Percentiles rank a stretch among this genome's conserved stretches.
Conservation (phyloP, 2,113 vertebrate genomes). For the Taurulus bubalis region DNA sequence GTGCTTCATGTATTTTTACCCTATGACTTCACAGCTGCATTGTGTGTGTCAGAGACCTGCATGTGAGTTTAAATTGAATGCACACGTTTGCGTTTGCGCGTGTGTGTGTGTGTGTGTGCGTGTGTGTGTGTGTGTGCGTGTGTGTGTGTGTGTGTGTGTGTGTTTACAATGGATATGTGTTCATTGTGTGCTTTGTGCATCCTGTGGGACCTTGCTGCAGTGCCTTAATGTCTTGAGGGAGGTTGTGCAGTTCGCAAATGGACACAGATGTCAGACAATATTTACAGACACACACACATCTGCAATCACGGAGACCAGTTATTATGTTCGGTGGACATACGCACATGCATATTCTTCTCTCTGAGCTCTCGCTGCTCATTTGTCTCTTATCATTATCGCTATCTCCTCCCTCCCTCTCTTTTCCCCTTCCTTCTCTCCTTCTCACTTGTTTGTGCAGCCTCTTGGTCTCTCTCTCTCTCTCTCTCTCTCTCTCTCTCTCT, state of each 20-base stretch:
- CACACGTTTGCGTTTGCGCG: neutral
- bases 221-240: slow-evolving; percentile 63
- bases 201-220: slow-evolving; percentile 56
- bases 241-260: slow-evolving; percentile 35
- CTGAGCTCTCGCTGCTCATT: slow-evolving; percentile 55
- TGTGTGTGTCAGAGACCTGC: neutral
- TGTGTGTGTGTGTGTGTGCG: neutral
- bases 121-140: slow-evolving; percentile 3
- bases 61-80: neutral
- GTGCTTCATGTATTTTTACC: neutral
- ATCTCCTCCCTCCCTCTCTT: slow-evolving; percentile 53
- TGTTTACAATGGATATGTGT: slow-evolving; percentile 42
- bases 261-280: slow-evolving; percentile 47
- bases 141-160: slow-evolving; percentile 21
- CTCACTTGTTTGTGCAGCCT: slow-evolving; percentile 78
- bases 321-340: slow-evolving; percentile 26
- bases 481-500: slow-evolving; percentile 22
- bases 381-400: slow-evolving; percentile 70
- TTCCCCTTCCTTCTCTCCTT: slow-evolving; percentile 52
- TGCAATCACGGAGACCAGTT: slow-evolving; percentile 37
- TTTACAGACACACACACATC: slow-evolving; percentile 44
- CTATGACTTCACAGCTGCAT: neutral
- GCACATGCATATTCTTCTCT: slow-evolving; percentile 36
- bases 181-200: slow-evolving; percentile 61
- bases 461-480: slow-evolving; percentile 46